Conservation (phyloP, 1,140 invertebrate genomes). For the Globodera rostochiensis region DNA sequence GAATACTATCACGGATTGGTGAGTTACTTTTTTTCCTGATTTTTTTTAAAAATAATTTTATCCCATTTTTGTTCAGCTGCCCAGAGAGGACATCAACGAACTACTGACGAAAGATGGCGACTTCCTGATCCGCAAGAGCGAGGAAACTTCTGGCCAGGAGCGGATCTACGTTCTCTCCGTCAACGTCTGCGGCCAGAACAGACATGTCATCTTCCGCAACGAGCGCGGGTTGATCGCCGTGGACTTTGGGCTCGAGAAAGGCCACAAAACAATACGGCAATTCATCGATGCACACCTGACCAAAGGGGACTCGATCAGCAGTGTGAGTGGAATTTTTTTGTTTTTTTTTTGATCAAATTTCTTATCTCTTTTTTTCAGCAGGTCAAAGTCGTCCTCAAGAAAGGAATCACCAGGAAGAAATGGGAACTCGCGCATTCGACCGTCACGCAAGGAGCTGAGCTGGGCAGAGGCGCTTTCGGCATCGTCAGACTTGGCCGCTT, state of each 20-base stretch:
- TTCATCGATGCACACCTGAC: conserved; percentile 1
- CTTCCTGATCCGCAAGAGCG: no score
- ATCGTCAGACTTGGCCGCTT: no score
- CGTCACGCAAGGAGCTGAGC: neutral
- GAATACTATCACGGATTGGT: no score
- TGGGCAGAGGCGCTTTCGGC: conserved; percentile 13
- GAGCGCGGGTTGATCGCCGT: neutral
- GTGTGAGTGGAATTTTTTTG: neutral
- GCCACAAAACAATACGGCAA: no score
- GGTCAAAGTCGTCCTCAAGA: neutral
- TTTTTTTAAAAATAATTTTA: neutral
- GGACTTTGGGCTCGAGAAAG: neutral
- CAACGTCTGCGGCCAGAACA: no score
- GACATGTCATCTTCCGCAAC: no score
- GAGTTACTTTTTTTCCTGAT: neutral
- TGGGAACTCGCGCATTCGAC: conserved; percentile 7
- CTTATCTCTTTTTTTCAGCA: neutral
- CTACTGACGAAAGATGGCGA: no score
- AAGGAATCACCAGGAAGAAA: neutral
- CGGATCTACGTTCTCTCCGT: no score
- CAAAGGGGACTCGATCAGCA: neutral
- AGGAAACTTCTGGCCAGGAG: no score
- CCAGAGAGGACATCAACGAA: no score
- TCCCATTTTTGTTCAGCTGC: conserved; percentile 29
- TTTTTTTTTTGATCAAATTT: neutral